phyloP scores from a whole-genome alignment of 2,888 invertebrate species.

The Pseudoips prasinana region DNA sequence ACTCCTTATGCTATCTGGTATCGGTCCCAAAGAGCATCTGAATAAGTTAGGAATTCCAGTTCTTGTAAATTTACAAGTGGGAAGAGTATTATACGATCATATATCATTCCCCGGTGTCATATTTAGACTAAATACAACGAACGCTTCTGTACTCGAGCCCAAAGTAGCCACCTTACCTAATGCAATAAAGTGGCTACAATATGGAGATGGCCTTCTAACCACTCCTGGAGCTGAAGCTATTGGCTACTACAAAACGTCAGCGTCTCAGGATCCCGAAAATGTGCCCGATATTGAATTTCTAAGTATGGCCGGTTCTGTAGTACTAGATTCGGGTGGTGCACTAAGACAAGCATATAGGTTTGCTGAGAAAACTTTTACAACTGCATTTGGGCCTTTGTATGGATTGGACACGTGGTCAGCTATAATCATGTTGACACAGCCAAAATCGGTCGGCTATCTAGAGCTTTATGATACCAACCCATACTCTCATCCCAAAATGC shows the following conservation, averaged over 20 bases:
- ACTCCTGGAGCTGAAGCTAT: slow-evolving; percentile 85
- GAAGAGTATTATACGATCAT: slow-evolving; percentile 84
- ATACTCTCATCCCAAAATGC: slow-evolving; percentile 87
- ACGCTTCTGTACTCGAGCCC: slow-evolving; percentile 64
- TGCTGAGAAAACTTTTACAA: slow-evolving; percentile 79
- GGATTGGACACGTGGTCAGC: slow-evolving; percentile 83
- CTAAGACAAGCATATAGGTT: slow-evolving; percentile 81
- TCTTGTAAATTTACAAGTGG: slow-evolving; percentile 84
- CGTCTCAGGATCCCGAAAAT: slow-evolving; percentile 75
- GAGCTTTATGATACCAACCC: slow-evolving; percentile 88
- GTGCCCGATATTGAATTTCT: slow-evolving; percentile 86
- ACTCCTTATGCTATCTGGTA: slow-evolving; percentile 93
- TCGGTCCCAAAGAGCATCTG: slow-evolving; percentile 82
- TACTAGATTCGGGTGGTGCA: slow-evolving; percentile 80
- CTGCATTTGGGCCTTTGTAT: slow-evolving; percentile 79
- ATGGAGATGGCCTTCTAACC: slow-evolving; percentile 80
- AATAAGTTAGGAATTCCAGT: slow-evolving; percentile 82
- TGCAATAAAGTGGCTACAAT: slow-evolving; percentile 69
- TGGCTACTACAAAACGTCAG: slow-evolving; percentile 83
- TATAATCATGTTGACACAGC: slow-evolving; percentile 87
- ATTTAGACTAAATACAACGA: slow-evolving; percentile 67
- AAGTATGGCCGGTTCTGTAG: slow-evolving; percentile 83
- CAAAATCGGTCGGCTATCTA: slow-evolving; percentile 87
- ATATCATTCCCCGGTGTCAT: slow-evolving; percentile 77
- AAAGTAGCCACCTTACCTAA: slow-evolving; percentile 67